Base-by-base conservation (phyloP, 2,797 vertebrate genomes). In the Adrianichthys oophorus region DNA sequence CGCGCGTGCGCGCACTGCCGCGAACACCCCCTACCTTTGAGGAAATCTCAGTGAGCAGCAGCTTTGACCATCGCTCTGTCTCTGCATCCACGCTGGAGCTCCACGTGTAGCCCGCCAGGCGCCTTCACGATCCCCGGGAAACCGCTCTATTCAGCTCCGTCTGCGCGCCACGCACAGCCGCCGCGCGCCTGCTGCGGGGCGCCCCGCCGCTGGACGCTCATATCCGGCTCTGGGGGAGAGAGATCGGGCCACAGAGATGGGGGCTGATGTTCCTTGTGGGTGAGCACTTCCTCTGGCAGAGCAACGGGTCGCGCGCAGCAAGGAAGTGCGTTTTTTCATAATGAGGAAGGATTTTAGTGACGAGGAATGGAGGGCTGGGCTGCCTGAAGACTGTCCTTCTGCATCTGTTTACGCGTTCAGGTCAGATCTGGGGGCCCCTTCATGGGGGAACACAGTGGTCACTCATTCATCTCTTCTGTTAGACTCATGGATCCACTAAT, bases 341-440 rank as follows among this genome's bases (percentile, higher is more conserved):
- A 41, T 21, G 63, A 78, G 73, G 74, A 79, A 71, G 68, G 65
- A 2, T 67, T 79, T 71, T 61, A 21, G 64, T 80, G 84, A 82
- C 72, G 74, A 70, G 68, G 53, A 61, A 5, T 15, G 46, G 65
- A 76, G 76, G 53, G 73, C 57, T 75, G 84, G 79, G 68, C 76
- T 10, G 45, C 21, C 45, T 14, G 51, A 70, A 59, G 66, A 41
- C 0, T 65, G 47, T 80, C 79, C 65, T 60, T 52, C n/a, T 40
- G 45, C 45, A 32, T 63, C 48, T 77, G 69, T 76, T 70, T 51
- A 18, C 24, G 57, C 58, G 4, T 45, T 15, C 6, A 24, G 48
- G 1, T 32, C 12, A 19, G n/a, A 16, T 19, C 21, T 7, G 19
- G 19, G 19, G 19, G 19, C 19, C 19, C 19, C 19, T 21, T 21